Conservation (phyloP, 2,888 invertebrate species). For the Mesoligia furuncula region DNA sequence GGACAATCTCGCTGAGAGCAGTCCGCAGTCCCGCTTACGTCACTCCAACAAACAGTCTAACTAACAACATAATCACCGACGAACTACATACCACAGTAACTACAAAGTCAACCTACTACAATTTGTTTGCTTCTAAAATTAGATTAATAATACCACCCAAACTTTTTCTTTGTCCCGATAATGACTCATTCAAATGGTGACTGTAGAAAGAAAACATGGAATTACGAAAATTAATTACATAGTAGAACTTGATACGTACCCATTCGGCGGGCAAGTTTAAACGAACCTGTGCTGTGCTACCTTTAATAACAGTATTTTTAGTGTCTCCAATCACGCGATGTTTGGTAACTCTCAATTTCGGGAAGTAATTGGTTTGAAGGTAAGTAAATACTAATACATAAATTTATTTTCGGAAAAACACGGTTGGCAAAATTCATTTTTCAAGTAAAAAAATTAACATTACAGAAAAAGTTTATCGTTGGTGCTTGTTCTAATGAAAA, state of each 20-base stretch:
- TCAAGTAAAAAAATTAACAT: not conserved
- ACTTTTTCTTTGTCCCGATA: constrained; percentile 29
- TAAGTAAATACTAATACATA: not conserved
- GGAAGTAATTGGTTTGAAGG: constrained; percentile 14
- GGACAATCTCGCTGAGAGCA: too few species aligned
- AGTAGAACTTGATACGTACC: constrained; percentile 63
- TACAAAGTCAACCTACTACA: not conserved
- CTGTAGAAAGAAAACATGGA: constrained; percentile 62
- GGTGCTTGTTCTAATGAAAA: too few species aligned
- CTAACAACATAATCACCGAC: not conserved
- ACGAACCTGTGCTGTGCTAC: constrained; percentile 62
- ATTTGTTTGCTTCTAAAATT: constrained; percentile 7
- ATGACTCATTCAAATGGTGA: constrained; percentile 56
- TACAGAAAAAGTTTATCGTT: too few species aligned
- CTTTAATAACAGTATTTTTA: constrained; percentile 70
- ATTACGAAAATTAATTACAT: constrained; percentile 74
- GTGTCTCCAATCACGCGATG: constrained; percentile 70
- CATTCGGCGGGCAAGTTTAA: constrained; percentile 75
- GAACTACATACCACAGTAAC: not conserved
- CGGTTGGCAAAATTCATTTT: not conserved
- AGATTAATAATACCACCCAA: not conserved
- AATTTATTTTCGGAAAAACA: not conserved
- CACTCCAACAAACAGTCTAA: too few species aligned
- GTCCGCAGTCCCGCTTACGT: too few species aligned
- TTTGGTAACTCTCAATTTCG: constrained; percentile 65